Conservation (phyloP, 2,797 vertebrate genomes). For the Hyperoplus immaculatus region DNA sequence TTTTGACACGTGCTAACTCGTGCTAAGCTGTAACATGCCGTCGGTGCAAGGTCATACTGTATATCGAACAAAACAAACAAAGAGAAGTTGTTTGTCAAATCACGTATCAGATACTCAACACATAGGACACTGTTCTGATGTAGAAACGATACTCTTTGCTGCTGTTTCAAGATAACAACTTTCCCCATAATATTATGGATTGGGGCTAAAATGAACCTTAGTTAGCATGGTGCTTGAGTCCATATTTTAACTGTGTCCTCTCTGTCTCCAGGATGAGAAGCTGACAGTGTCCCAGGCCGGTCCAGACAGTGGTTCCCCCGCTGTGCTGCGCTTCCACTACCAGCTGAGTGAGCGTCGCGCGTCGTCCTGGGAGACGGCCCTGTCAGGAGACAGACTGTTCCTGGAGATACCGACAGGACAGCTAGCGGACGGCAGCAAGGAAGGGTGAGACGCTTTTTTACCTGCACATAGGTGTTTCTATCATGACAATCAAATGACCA, state of each 20-base stretch:
- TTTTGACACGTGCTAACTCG: neutral
- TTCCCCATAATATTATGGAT: neutral
- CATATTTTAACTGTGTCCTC: neutral
- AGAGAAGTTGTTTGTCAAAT: neutral
- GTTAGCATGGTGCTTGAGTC: too few species aligned
- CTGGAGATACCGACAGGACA: slow-evolving; percentile 93
- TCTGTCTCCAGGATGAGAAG: slow-evolving; percentile 89
- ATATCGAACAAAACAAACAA: neutral
- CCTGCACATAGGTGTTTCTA: neutral
- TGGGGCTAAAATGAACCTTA: neutral
- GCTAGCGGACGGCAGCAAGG: slow-evolving; percentile 96
- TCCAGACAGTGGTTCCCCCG: slow-evolving; percentile 87
- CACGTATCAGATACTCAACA: neutral
- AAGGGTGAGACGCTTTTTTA: slow-evolving; percentile 88
- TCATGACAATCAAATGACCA: too few species aligned
- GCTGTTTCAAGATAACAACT: neutral
- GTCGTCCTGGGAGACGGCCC: slow-evolving; percentile 93
- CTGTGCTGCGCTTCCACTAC: slow-evolving; percentile 93
- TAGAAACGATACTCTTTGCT: neutral
- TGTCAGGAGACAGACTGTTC: slow-evolving; percentile 92
- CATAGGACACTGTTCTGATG: neutral
- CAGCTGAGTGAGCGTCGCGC: slow-evolving; percentile 92
- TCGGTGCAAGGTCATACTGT: neutral
- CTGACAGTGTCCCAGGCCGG: slow-evolving; percentile 93
- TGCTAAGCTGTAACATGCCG: neutral